Conservation (phyloP, 2,113 vertebrate species). For the Macquaria australasica region DNA sequence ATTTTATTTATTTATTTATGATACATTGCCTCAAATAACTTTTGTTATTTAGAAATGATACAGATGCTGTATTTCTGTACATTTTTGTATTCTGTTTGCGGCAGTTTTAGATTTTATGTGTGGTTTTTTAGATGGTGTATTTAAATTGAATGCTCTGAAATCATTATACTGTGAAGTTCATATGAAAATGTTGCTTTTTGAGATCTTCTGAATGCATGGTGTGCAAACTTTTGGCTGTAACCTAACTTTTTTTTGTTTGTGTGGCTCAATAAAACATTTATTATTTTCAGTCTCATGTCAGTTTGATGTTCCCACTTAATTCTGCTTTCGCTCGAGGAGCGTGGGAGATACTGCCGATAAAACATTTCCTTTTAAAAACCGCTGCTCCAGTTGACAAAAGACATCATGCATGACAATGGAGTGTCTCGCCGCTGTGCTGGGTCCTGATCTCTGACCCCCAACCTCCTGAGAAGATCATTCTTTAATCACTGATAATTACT, state of each 20-base stretch:
- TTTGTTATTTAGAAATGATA: slow-evolving; percentile 29
- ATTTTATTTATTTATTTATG: slow-evolving; percentile 75
- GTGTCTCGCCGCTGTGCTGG: slow-evolving; percentile 52
- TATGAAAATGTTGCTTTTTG: slow-evolving; percentile 27
- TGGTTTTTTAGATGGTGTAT: slow-evolving; percentile 24
- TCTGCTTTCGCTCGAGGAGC: slow-evolving; percentile 9
- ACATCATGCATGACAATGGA: slow-evolving; percentile 65
- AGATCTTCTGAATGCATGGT: slow-evolving; percentile 72
- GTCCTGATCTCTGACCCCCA: slow-evolving; percentile 67
- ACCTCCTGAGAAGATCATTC: slow-evolving; percentile 57
- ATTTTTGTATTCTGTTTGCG: slow-evolving; percentile 27
- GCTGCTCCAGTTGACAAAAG: slow-evolving; percentile 49
- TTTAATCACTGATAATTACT: slow-evolving; percentile 68
- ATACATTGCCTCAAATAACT: slow-evolving; percentile 9
- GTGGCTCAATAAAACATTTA: slow-evolving; percentile 59
- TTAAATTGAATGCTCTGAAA: slow-evolving; percentile 52
- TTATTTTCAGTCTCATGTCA: slow-evolving; percentile 28
- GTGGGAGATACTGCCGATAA: slow-evolving; percentile 43
- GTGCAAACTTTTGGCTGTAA: slow-evolving; percentile 49
- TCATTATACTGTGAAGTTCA: slow-evolving; percentile 59
- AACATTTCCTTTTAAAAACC: slow-evolving; percentile 44
- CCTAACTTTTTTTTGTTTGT: slow-evolving; percentile 34
- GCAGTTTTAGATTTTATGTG: neutral
- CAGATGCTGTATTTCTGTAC: slow-evolving; percentile 24
- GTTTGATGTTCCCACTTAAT: slow-evolving; percentile 8